Evolutionary conservation across 2,888 invertebrate genomes (phyloP).

Genomic region (Eristalis intricaria): DNA sequence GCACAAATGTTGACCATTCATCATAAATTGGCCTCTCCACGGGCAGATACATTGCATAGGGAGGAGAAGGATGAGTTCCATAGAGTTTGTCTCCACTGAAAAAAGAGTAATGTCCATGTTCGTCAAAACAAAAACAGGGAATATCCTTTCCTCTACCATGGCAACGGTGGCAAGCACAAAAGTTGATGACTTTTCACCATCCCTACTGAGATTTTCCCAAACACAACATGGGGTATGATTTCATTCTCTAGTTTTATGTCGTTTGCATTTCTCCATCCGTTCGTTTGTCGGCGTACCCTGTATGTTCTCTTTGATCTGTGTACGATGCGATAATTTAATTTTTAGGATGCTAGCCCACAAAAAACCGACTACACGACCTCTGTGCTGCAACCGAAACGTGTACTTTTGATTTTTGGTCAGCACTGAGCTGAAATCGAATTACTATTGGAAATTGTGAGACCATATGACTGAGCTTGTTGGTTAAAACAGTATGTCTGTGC

Average conservation of each 20-base stretch:
- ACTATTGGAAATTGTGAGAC: not conserved
- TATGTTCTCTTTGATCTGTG: slow-evolving; percentile 30
- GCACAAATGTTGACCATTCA: slow-evolving; percentile 55
- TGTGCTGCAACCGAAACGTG: not conserved
- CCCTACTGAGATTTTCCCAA: not conserved
- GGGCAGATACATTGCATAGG: slow-evolving; percentile 8
- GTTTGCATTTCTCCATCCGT: slow-evolving; percentile 33
- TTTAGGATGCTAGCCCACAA: not conserved
- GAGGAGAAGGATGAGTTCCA: slow-evolving; percentile 14
- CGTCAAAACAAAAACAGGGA: slow-evolving; percentile 28
- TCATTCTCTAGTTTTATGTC: slow-evolving; percentile 45
- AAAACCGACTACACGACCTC: not conserved
- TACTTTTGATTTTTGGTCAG: slow-evolving; percentile 28
- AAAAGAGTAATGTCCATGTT: slow-evolving; percentile 28
- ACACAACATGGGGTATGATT: slow-evolving; percentile 15
- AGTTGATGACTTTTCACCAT: slow-evolving; percentile 22
- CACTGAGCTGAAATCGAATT: not conserved
- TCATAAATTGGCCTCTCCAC: slow-evolving; percentile 52
- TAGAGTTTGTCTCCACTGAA: not conserved
- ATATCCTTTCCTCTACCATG: slow-evolving; percentile 15
- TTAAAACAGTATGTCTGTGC: not conserved
- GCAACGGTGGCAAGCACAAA: slow-evolving; percentile 3
- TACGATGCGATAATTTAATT: slow-evolving; percentile 23
- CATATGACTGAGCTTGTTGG: not conserved
- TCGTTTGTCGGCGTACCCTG: not conserved